Base-by-base conservation (phyloP, 2,888 invertebrate genomes). In the Cabera pusaria region DNA sequence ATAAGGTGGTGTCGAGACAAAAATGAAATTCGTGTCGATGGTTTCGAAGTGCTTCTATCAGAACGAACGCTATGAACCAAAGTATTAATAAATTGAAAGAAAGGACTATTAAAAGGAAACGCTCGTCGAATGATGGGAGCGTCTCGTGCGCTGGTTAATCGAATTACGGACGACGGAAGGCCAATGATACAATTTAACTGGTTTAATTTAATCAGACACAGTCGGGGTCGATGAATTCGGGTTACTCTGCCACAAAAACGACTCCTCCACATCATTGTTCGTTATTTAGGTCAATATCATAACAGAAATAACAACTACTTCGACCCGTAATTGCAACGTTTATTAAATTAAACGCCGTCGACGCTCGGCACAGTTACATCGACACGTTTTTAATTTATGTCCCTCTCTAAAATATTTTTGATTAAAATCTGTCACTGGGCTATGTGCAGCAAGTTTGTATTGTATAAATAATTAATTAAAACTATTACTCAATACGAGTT, bases 171-270 rank as follows among this genome's bases (percentile, higher is more conserved):
- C 69, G 70, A 72, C 71, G 61, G 65, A 68, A 72, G 62, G 63
- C 59, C 81, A 84, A 78, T 86, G 81, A 84, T 83, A 85, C 84
- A 83, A 86, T 84, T 86, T 78, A 82, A 78, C 81, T 83, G 75
- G 73, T 78, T 81, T 77, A 85, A 85, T 84, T 78, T 69, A 77
- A 84, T 82, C 72, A 57, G 82, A 73, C 77, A 73, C 78, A 75
- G 79, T 71, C 49, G 78, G 71, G 80, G 77, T 77, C 82, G 69
- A 66, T 56, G 72, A 79, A 85, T 80, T 78, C 66, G 67, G 84
- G 81, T 83, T 80, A 75, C 68, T 69, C 67, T 60, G 41, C 41
- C 41, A 16, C 54, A 68, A 58, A 65, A 64, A 65, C 59, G 49
- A 59, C 59, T 61, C 57, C 55, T 64, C 50, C 42, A 35, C 59